These are phyloP conservation scores for Hydrochoerus hydrochaeris DNA, from an alignment of 2,113 vertebrate genomes.

Conservation along the genomic window DNA sequence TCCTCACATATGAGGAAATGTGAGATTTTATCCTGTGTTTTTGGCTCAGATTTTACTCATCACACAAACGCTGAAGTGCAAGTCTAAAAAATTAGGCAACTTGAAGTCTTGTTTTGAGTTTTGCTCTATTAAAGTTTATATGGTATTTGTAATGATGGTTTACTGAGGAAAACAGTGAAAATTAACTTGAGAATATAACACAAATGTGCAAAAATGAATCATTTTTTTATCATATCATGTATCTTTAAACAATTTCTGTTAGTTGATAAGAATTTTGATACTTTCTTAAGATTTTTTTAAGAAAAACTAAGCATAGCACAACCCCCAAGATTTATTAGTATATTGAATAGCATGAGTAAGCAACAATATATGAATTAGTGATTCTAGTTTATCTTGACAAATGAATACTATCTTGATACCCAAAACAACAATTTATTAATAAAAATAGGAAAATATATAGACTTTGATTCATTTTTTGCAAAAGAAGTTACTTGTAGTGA, in stretches of 20 bases:
- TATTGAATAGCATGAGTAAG: background rate
- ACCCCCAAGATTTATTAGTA: background rate
- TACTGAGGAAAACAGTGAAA: background rate
- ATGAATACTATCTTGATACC: background rate
- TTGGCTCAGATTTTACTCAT: conserved; percentile 60
- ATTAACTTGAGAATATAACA: background rate
- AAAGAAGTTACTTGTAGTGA: conserved; percentile 50
- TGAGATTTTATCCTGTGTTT: conserved; percentile 68
- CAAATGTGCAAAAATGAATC: conserved; percentile 5
- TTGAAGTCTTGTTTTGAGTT: background rate
- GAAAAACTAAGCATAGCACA: background rate
- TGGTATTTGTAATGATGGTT: conserved; percentile 3
- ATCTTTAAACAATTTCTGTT: background rate
- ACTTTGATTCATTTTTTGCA: background rate
- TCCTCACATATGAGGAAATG: conserved; percentile 67
- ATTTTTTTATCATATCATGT: background rate
- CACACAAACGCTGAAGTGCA: conserved; percentile 51
- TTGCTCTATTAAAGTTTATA: background rate
- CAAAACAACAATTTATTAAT: background rate
- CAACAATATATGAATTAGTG: background rate
- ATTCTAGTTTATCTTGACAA: conserved; percentile 2
- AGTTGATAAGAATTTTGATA: background rate
- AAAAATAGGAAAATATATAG: background rate
- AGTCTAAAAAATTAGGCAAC: conserved; percentile 51
- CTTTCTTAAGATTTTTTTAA: conserved; percentile 15